Conservation (phyloP, 2,113 vertebrate species). For the Tupaia tana region DNA sequence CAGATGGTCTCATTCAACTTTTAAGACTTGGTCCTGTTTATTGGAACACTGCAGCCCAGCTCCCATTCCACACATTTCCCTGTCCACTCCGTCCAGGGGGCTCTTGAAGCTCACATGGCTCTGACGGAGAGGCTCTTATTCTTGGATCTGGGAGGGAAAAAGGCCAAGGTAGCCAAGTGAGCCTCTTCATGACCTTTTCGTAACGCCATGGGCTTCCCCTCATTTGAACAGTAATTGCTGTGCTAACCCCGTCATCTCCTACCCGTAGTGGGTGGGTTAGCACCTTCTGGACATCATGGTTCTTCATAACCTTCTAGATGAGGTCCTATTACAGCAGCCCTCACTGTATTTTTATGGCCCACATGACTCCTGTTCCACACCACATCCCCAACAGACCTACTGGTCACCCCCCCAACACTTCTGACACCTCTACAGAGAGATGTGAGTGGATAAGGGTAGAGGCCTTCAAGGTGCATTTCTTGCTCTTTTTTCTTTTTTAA, state of each 20-base stretch:
- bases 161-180: neutral
- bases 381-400: neutral
- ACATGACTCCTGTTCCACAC: neutral
- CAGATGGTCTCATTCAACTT: neutral
- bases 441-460: accelerated
- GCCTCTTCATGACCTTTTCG: neutral
- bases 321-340: neutral
- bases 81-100: accelerated
- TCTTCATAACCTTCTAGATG: neutral
- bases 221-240: neutral
- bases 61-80: neutral
- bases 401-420: neutral
- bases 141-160: neutral
- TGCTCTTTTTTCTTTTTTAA: no score
- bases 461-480: neutral
- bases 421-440: neutral
- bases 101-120: neutral
- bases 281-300: neutral
- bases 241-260: neutral
- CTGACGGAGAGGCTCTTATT: neutral
- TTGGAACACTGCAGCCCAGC: neutral
- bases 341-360: neutral
- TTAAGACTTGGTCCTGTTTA: neutral
- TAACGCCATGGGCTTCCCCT: neutral
- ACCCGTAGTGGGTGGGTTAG: neutral